phyloP scores from a whole-genome alignment of 23 tunicate genomes.

The Trididemnum miniatum region DNA sequence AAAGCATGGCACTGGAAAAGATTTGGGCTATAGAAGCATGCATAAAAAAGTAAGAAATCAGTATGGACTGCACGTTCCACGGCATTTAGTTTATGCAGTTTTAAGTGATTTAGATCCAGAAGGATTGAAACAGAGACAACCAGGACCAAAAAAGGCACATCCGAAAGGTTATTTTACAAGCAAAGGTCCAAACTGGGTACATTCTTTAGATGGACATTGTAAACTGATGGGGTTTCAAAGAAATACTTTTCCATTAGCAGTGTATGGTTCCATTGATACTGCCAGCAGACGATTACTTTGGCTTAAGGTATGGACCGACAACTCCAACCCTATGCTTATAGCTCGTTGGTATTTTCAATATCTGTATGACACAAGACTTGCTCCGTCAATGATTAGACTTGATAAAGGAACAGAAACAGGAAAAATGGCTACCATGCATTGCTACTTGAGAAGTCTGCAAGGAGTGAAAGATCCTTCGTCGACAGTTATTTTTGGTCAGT shows the following conservation, averaged over 20 bases:
- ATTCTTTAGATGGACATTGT: slow-evolving; percentile 44
- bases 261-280: too few species aligned
- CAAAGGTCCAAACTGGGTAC: slow-evolving; percentile 44
- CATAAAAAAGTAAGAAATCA: slow-evolving; percentile 29
- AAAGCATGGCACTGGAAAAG: slow-evolving; percentile 12
- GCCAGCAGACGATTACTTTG: slow-evolving; percentile 34
- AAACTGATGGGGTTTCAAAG: slow-evolving; percentile 42
- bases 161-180: slow-evolving; percentile 28
- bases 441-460: not conserved
- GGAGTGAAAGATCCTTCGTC: not conserved
- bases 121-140: slow-evolving; percentile 5
- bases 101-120: slow-evolving; percentile 21
- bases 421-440: slow-evolving; percentile 41
- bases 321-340: slow-evolving; percentile 22
- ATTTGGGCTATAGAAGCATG: slow-evolving; percentile 29
- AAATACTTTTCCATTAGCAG: slow-evolving; percentile 38
- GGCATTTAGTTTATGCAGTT: slow-evolving; percentile 27
- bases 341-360: slow-evolving; percentile 33
- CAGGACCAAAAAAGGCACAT: not conserved
- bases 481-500: slow-evolving; percentile 27
- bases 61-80: slow-evolving; percentile 21
- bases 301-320: slow-evolving; percentile 34
- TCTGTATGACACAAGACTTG: slow-evolving; percentile 23
- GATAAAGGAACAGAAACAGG: slow-evolving; percentile 51
- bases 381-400: not conserved